These are phyloP conservation scores for Menidia menidia DNA, from an alignment of 2,797 vertebrate species.

Conservation along the genomic window DNA sequence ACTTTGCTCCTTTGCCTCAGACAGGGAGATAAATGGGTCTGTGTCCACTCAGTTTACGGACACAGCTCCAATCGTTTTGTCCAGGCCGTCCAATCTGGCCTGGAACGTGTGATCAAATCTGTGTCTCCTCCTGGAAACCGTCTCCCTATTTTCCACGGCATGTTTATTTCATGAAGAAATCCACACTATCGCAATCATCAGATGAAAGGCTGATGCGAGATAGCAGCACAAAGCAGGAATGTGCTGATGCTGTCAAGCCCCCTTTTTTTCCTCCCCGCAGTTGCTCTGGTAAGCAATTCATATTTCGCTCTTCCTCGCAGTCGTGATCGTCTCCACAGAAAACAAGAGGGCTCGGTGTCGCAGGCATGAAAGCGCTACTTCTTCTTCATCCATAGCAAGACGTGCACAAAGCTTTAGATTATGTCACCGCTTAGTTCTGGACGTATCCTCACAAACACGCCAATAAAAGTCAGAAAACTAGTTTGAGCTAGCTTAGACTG, in stretches of 20 bases:
- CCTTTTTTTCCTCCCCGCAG: constrained; percentile 47
- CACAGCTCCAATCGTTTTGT: constrained; percentile 62
- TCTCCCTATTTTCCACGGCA: constrained; percentile 25
- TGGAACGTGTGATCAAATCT: constrained; percentile 53
- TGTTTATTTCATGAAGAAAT: constrained; percentile 72
- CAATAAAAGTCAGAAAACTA: too few species aligned
- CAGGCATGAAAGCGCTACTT: constrained; percentile 41
- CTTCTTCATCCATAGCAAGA: constrained; percentile 26
- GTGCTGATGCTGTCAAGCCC: constrained; percentile 60
- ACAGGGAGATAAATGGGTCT: constrained; percentile 62
- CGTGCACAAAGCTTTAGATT: background rate
- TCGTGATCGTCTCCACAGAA: constrained; percentile 37
- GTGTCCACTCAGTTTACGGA: constrained; percentile 60
- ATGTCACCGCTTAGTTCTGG: too few species aligned
- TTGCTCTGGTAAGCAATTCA: constrained; percentile 59
- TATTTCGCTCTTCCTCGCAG: constrained; percentile 57
- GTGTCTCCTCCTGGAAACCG: constrained; percentile 25
- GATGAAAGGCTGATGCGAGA: constrained; percentile 60
- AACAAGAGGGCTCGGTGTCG: constrained; percentile 53
- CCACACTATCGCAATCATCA: constrained; percentile 67
- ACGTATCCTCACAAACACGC: too few species aligned
- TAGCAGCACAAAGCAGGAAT: constrained; percentile 56
- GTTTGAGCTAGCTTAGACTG: too few species aligned
- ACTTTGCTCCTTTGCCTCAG: constrained; percentile 38
- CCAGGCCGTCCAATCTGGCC: constrained; percentile 40